Evolutionary conservation across 2,797 vertebrate species (phyloP), one percentile per base, ranked within the genome.

Genomic region (Neomorphus geoffroyi): DNA sequence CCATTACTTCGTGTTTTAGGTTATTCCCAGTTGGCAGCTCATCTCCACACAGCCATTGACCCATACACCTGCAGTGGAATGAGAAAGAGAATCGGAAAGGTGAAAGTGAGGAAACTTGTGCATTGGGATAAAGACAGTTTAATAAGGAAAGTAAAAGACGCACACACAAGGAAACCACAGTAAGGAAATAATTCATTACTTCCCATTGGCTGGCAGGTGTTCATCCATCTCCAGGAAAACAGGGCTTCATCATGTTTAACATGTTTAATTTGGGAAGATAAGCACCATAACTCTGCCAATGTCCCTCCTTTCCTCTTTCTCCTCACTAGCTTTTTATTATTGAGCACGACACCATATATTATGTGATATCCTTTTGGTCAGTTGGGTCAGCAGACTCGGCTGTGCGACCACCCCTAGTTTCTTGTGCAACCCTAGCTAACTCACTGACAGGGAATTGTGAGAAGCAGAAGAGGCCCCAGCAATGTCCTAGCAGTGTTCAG

Each of bases 271-370:
- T 80, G 9, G 35, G 10, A 75, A 65, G 45, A 45, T 7, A 32
- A 74, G 45, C 0, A 0, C 8, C 6, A 3, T 58, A 9, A 26
- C 10, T 15, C 18, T 14, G 13, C n/a, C n/a, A 35, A 51, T 0
- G 2, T 9, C 9, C 7, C 8, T 15, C 15, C 10, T 39, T 48
- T 50, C 48, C 19, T 85, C 10, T 21, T 56, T 53, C n/a, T 46
- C 50, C 10, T 41, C 11, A 1, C 1, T 28, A 56, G 15, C 18
- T 66, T 69, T 45, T 77, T 45, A 8, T 17, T 61, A 21, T 13
- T 39, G 18, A 50, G 19, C 8, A 9, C 5, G 10, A 43, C 50
- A 21, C 50, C 21, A 30, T 39, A 56, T 43, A 10, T 11, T 46
- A 9, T 30, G 32, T 19, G 7, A 65, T 48, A 75, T 12, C 7